Evolutionary conservation across 2,888 invertebrate species (phyloP).

Genomic region (Epirrhoe tristata): DNA sequence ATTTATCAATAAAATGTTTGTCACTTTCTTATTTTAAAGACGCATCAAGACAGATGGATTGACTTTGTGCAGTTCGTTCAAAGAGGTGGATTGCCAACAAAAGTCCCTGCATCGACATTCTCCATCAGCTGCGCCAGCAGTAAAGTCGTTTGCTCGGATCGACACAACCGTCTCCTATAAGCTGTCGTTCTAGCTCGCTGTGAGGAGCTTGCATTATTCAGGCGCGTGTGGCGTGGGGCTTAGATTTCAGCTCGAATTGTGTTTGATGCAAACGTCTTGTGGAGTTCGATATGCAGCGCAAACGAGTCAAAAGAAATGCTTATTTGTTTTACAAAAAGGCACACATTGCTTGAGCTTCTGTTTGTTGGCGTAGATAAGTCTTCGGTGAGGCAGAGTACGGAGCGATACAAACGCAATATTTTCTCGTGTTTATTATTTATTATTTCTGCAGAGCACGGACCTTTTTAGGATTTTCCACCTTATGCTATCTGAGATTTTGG

Average conservation of each 20-base stretch:
- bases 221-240: slow-evolving; percentile 16
- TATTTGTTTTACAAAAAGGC: slow-evolving; percentile 11
- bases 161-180: slow-evolving; percentile 2
- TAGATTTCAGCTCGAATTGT: slow-evolving; percentile 19
- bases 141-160: neutral
- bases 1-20: neutral
- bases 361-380: neutral
- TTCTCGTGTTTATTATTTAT: neutral
- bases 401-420: neutral
- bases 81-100: neutral
- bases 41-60: neutral
- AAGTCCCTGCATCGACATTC: neutral
- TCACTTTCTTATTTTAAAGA: neutral
- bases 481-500: no score
- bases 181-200: slow-evolving; percentile 1
- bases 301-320: neutral
- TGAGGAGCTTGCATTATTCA: slow-evolving; percentile 23
- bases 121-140: neutral
- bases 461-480: no score
- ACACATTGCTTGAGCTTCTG: slow-evolving; percentile 1
- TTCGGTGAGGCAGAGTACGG: neutral
- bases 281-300: slow-evolving; percentile 10
- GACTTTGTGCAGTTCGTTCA: neutral
- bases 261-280: slow-evolving; percentile 23
- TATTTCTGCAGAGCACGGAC: neutral